Evolutionary conservation across 2,888 invertebrate genomes (phyloP).

Genomic region (Hirudinaria manillensis): DNA sequence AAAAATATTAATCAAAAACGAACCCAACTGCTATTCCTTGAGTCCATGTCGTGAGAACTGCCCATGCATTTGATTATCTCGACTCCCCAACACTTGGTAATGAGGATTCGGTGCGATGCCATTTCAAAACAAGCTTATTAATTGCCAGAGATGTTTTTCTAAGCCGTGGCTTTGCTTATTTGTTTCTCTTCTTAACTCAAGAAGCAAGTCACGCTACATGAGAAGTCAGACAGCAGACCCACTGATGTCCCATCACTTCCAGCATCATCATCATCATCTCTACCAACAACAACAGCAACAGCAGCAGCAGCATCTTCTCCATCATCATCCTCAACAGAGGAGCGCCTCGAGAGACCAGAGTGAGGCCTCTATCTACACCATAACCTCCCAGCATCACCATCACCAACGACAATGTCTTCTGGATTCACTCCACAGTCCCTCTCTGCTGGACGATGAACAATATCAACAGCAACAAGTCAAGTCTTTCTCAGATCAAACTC

Average conservation of each 20-base stretch:
- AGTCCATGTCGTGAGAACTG: not conserved
- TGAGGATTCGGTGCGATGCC: too few species aligned
- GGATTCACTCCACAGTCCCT: not conserved
- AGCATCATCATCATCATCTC: slow-evolving; percentile 9
- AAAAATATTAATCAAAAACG: too few species aligned
- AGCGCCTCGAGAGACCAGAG: too few species aligned
- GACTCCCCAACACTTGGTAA: too few species aligned
- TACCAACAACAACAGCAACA: slow-evolving; percentile 4
- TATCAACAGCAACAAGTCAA: too few species aligned
- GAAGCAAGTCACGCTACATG: slow-evolving; percentile 16
- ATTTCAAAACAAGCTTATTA: too few species aligned
- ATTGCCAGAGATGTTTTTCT: not conserved
- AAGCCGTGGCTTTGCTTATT: not conserved
- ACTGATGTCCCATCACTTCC: not conserved
- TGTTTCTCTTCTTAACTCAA: not conserved
- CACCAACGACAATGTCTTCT: not conserved
- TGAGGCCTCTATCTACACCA: slow-evolving; percentile 3
- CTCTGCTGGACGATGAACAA: not conserved
- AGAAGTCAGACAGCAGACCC: slow-evolving; percentile 15
- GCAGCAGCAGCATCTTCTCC: not conserved
- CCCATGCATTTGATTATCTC: not conserved
- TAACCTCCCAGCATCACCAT: slow-evolving; percentile 14
- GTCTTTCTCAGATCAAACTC: not conserved
- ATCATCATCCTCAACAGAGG: not conserved
- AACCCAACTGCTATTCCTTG: too few species aligned